Evolutionary conservation across 2,888 invertebrate species (phyloP).

Genomic region (Chloroclystis v-ata): DNA sequence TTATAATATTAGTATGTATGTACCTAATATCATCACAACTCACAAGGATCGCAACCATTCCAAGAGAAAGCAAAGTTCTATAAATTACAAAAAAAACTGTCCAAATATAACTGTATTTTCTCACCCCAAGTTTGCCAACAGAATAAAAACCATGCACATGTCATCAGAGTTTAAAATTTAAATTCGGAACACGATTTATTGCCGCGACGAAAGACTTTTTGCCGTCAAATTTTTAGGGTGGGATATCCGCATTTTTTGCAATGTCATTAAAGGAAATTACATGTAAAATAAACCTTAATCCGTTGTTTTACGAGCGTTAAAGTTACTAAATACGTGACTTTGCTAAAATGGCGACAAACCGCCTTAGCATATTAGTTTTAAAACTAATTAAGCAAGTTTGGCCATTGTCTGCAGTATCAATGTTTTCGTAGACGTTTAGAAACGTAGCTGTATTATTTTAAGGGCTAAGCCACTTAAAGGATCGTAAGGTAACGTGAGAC

Average conservation of each 20-base stretch:
- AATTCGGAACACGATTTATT: constrained; percentile 36
- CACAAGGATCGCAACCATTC: no score
- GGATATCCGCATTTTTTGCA: constrained; percentile 34
- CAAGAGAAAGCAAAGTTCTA: no score
- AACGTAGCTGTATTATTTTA: constrained; percentile 12
- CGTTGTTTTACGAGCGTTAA: not conserved
- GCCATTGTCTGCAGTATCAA: not conserved
- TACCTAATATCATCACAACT: no score
- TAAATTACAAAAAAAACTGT: not conserved
- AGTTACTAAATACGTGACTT: not conserved
- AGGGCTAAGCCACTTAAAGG: constrained; percentile 14
- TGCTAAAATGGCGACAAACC: not conserved
- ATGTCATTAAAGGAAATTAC: not conserved
- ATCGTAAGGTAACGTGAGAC: constrained; percentile 33
- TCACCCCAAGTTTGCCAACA: constrained; percentile 7
- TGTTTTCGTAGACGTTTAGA: constrained; percentile 6
- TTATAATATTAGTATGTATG: no score
- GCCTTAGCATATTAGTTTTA: constrained; percentile 8
- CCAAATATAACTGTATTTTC: constrained; percentile 3
- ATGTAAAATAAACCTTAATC: not conserved
- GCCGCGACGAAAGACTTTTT: constrained; percentile 35
- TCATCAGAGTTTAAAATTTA: constrained; percentile 29
- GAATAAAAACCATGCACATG: constrained; percentile 24
- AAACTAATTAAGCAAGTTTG: constrained; percentile 2
- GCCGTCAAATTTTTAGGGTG: constrained; percentile 29